phyloP scores from a whole-genome alignment of 2,797 vertebrate genomes.

The Epinephelus coioides region DNA sequence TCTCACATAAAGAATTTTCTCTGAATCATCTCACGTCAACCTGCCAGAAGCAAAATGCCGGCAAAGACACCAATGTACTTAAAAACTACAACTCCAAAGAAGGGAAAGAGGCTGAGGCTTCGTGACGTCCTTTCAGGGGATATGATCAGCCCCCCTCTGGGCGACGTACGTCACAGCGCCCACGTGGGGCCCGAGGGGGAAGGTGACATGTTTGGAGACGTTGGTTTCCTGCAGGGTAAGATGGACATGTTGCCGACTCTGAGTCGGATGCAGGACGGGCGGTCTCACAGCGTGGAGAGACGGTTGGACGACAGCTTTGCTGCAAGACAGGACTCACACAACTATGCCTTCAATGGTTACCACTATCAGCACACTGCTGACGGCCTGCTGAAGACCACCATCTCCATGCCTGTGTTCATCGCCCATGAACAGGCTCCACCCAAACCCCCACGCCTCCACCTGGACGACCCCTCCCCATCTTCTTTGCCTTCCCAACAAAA shows the following conservation, averaged over 20 bases:
- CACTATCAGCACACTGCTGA: conserved; percentile 73
- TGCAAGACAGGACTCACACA: conserved; percentile 37
- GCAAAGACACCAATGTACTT: conserved; percentile 91
- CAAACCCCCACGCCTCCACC: conserved; percentile 88
- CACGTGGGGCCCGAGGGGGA: conserved; percentile 87
- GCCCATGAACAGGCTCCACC: conserved; percentile 87
- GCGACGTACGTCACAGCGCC: conserved; percentile 89
- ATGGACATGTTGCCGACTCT: conserved; percentile 84
- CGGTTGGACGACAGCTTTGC: conserved; percentile 56
- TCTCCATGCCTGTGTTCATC: conserved; percentile 87
- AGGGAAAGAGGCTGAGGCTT: conserved; percentile 85
- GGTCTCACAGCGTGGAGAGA: conserved; percentile 77
- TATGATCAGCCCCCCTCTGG: conserved; percentile 91
- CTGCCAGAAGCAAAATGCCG: conserved; percentile 82
- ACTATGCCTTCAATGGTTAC: conserved; percentile 76
- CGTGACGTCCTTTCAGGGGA: conserved; percentile 89
- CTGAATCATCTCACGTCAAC: conserved; percentile 19
- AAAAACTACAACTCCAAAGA: conserved; percentile 87
- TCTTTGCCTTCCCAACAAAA: conserved; percentile 44
- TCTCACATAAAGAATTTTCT: neutral
- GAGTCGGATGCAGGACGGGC: conserved; percentile 60
- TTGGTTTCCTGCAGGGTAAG: conserved; percentile 89
- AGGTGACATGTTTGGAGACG: conserved; percentile 90
- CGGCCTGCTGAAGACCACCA: conserved; percentile 83
- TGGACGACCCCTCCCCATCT: conserved; percentile 79